Percentiles rank a stretch among this genome's conserved stretches.
These are phyloP conservation scores for Cephus sareptanus DNA, from an alignment of 2,888 invertebrate genomes.

Conservation along the genomic window DNA sequence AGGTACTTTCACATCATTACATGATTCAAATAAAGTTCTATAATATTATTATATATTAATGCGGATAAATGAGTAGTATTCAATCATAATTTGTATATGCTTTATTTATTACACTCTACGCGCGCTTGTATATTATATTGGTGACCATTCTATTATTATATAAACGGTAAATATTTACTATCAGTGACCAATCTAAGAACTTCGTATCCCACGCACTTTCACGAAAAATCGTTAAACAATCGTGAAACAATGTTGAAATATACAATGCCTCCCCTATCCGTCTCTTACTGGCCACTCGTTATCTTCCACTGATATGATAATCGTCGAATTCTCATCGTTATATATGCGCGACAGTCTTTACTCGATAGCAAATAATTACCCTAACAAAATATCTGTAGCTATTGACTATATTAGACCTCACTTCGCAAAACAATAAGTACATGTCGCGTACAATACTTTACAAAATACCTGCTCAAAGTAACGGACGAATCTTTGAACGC, in stretches of 20 bases:
- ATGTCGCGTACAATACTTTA: constrained; percentile 26
- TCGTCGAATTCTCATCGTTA: background rate
- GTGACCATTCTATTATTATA: constrained; percentile 14
- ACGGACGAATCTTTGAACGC: constrained; percentile 11
- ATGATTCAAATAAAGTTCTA: background rate
- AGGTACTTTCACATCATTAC: background rate
- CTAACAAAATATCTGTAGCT: constrained; percentile 40
- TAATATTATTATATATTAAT: background rate
- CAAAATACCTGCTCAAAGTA: constrained; percentile 23
- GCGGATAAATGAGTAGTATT: background rate
- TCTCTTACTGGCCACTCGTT: background rate
- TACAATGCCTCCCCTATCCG: constrained; percentile 2
- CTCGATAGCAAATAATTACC: constrained; percentile 46
- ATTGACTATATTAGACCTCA: constrained; percentile 41
- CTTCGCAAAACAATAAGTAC: constrained; percentile 33
- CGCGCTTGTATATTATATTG: constrained; percentile 31
- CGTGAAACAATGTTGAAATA: background rate
- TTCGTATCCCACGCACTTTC: background rate
- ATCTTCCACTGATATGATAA: constrained; percentile 12
- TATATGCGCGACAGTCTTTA: constrained; percentile 18
- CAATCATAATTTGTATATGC: constrained; percentile 33
- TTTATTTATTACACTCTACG: constrained; percentile 48
- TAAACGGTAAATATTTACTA: constrained; percentile 14
- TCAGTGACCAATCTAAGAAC: background rate
- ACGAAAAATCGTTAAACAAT: background rate